A percentile compares a stretch with the other conserved stretches of the same genome.
These are phyloP conservation scores for Periophthalmus magnuspinnatus DNA, from an alignment of 2,797 vertebrate species.

Conservation along the genomic window DNA sequence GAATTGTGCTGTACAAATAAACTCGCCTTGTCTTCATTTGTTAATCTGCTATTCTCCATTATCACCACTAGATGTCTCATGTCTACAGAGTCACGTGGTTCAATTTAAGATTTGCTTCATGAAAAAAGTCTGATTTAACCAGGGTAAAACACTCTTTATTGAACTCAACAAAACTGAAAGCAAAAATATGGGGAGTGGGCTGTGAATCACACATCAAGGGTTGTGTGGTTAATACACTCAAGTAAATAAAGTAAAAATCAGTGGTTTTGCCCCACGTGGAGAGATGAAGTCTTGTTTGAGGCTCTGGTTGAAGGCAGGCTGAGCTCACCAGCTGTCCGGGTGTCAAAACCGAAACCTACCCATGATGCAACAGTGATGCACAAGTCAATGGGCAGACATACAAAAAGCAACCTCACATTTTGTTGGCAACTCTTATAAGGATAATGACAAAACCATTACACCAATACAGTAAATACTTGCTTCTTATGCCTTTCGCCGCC, in stretches of 20 bases:
- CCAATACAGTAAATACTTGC: background rate
- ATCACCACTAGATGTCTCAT: background rate
- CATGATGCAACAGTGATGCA: conserved; percentile 28
- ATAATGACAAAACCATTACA: conserved; percentile 2
- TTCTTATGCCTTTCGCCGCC: background rate
- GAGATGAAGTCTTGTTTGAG: conserved; percentile 49
- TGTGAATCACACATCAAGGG: conserved; percentile 36
- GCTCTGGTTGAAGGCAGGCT: conserved; percentile 53
- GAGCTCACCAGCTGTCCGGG: conserved; percentile 38
- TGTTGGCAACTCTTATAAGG: conserved; percentile 51
- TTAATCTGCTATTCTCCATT: background rate
- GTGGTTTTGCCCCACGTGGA: conserved; percentile 24
- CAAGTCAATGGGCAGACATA: conserved; percentile 26
- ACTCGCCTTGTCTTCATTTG: too few species aligned
- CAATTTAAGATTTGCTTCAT: conserved; percentile 9
- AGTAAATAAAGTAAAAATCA: conserved; percentile 29
- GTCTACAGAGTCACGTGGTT: background rate
- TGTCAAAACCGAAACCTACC: conserved; percentile 19
- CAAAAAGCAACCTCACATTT: conserved; percentile 36
- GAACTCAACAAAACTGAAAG: conserved; percentile 63
- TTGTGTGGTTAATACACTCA: conserved; percentile 29
- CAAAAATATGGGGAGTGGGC: conserved; percentile 50
- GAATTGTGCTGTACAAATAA: too few species aligned
- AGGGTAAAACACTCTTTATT: conserved; percentile 77
- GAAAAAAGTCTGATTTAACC: conserved; percentile 32